These are phyloP conservation scores for Sympetrum striolatum DNA, from an alignment of 2,888 invertebrate species.

Conservation along the genomic window DNA sequence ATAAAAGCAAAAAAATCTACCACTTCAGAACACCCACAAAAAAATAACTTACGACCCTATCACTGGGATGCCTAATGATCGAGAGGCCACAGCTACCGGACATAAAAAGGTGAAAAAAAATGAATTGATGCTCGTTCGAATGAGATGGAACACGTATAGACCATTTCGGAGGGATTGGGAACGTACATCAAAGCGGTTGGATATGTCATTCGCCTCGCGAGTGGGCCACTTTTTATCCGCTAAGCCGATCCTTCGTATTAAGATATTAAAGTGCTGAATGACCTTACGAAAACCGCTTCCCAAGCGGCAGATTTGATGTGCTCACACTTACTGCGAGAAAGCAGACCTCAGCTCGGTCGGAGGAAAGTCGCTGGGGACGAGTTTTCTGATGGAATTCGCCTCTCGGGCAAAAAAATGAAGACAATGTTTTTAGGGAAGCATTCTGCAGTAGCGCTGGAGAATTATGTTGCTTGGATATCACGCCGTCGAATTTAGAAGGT, in stretches of 20 bases:
- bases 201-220: not conserved
- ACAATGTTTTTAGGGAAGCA: no score
- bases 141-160: not conserved
- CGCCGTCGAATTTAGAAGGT: no score
- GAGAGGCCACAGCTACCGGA: not conserved
- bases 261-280: not conserved
- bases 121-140: not conserved
- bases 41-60: not conserved
- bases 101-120: not conserved
- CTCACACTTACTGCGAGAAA: not conserved
- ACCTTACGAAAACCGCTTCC: not conserved
- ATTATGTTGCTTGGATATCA: no score
- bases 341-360: not conserved
- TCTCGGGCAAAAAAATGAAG: no score
- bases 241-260: not conserved
- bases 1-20: not conserved
- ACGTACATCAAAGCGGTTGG: not conserved
- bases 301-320: not conserved
- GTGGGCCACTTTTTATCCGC: not conserved
- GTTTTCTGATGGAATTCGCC: no score
- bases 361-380: no score
- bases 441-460: no score
- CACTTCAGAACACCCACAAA: not conserved
- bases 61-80: not conserved
- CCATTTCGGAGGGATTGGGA: not conserved